Evolutionary conservation across 2,888 invertebrate species (phyloP).

Genomic region (Hirudinaria manillensis): DNA sequence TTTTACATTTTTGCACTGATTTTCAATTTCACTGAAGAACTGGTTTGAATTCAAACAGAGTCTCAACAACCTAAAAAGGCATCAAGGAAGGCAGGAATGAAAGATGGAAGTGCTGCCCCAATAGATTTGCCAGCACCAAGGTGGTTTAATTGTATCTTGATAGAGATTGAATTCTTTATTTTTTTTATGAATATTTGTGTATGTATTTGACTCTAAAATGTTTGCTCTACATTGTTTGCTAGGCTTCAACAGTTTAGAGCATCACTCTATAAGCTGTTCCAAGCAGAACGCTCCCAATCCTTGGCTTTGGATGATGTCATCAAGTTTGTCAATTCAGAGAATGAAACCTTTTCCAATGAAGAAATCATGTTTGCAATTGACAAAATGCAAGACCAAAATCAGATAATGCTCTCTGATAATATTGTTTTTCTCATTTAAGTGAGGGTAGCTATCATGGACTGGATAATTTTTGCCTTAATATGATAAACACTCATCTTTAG

Average conservation of each 20-base stretch:
- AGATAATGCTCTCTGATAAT: constrained; percentile 69
- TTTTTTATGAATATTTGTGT: neutral
- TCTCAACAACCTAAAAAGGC: neutral
- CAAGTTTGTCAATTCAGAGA: constrained; percentile 63
- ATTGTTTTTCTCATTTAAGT: constrained; percentile 49
- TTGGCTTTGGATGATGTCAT: constrained; percentile 65
- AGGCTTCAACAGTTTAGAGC: constrained; percentile 68
- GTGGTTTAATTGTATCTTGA: neutral
- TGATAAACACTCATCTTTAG: too few relatives aligned
- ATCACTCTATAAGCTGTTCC: constrained; percentile 70
- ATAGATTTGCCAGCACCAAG: neutral
- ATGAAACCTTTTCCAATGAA: constrained; percentile 54
- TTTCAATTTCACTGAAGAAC: neutral
- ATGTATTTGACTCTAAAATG: too few relatives aligned
- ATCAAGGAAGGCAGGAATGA: neutral
- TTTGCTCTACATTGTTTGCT: neutral
- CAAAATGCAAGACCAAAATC: constrained; percentile 80
- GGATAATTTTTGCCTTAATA: too few relatives aligned
- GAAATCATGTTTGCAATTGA: constrained; percentile 75
- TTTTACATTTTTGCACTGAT: neutral
- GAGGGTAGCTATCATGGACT: neutral
- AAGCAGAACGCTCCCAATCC: constrained; percentile 69
- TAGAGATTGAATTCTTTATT: neutral
- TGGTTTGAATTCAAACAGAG: neutral
- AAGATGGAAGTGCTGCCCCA: neutral